Percentiles rank a stretch among this genome's conserved stretches.
phyloP scores from a whole-genome alignment of 1,140 invertebrate species.

The Sycophila sp. region DNA sequence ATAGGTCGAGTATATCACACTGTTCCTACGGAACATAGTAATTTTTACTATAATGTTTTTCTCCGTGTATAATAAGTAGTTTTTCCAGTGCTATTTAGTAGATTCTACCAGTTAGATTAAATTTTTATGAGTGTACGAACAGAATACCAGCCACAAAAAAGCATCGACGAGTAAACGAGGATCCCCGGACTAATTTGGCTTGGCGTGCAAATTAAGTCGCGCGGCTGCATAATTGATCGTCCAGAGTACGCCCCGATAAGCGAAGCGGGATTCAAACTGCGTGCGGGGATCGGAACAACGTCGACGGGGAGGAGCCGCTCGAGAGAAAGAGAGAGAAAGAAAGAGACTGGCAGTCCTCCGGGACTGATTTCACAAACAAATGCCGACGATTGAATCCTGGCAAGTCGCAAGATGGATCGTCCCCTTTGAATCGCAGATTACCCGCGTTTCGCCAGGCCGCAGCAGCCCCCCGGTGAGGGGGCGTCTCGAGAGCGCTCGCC shows the following conservation, averaged over 20 bases:
- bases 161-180: neutral
- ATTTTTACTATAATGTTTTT: no score
- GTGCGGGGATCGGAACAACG: neutral
- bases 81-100: no score
- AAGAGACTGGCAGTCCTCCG: conserved; percentile 49
- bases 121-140: neutral
- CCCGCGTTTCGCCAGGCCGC: conserved; percentile 45
- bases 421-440: conserved; percentile 66
- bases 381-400: conserved; percentile 65
- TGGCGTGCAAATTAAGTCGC: conserved; percentile 1
- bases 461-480: neutral
- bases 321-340: conserved; percentile 1
- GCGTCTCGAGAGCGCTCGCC: neutral
- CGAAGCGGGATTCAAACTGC: neutral
- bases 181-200: neutral
- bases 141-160: neutral
- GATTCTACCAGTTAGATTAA: no score
- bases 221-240: conserved; percentile 18
- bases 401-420: conserved; percentile 64
- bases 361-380: conserved; percentile 66
- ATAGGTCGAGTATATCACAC: no score
- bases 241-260: conserved; percentile 6
- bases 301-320: neutral
- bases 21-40: no score
- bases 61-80: no score